Conservation (phyloP, 1,140 invertebrate species). For the Sitobion miscanthi region DNA sequence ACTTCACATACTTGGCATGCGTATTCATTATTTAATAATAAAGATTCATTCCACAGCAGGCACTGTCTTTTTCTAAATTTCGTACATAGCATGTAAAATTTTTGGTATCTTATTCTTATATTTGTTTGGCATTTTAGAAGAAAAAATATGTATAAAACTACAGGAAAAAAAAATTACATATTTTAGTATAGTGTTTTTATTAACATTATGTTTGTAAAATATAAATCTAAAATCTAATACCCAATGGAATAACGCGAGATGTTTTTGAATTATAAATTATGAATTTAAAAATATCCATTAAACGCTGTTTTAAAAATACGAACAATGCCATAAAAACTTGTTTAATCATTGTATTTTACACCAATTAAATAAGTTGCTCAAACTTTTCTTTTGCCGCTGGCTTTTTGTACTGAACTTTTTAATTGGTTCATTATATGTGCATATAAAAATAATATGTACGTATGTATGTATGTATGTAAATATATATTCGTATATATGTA, state of each 20-base stretch:
- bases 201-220: no score
- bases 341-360: slow-evolving; percentile 21
- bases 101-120: not conserved
- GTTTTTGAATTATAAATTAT: not conserved
- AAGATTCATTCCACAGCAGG: no score
- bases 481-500: not conserved
- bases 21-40: no score
- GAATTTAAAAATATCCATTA: not conserved
- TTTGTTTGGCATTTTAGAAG: not conserved
- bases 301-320: not conserved
- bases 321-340: not conserved
- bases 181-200: no score
- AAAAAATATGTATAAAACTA: no score
- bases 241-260: not conserved
- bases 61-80: no score
- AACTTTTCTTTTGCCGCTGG: not conserved
- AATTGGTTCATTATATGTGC: slow-evolving; percentile 6
- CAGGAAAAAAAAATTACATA: no score
- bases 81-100: no score
- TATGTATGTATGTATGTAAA: not conserved
- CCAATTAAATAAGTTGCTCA: not conserved
- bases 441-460: not conserved
- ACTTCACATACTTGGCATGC: no score
- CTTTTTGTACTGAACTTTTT: not conserved
- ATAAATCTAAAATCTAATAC: not conserved